Conservation (phyloP, 2,888 invertebrate genomes). For the Philereme vetulata region DNA sequence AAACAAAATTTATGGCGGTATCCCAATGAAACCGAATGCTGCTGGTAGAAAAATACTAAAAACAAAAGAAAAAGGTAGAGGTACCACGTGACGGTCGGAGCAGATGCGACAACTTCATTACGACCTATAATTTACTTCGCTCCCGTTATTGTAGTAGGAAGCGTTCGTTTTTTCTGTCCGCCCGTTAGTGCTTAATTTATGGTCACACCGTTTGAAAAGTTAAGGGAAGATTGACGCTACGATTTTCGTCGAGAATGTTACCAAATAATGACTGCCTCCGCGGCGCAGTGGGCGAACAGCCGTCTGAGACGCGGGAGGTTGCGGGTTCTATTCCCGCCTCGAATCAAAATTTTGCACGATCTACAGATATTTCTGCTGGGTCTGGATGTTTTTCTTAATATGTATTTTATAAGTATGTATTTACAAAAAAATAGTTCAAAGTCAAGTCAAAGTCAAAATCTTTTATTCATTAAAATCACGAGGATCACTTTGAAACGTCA, state of each 20-base stretch:
- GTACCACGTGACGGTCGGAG: slow-evolving; percentile 55
- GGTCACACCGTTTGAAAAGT: slow-evolving; percentile 62
- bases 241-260: slow-evolving; percentile 27
- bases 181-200: slow-evolving; percentile 75
- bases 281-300: too few relatives aligned
- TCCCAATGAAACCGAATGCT: slow-evolving; percentile 48
- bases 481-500: too few relatives aligned
- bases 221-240: slow-evolving; percentile 54
- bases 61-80: slow-evolving; percentile 44
- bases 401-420: too few relatives aligned
- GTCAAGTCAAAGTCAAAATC: too few relatives aligned
- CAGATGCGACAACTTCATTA: slow-evolving; percentile 80
- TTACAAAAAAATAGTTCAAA: too few relatives aligned
- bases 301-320: too few relatives aligned
- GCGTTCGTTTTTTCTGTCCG: slow-evolving; percentile 68
- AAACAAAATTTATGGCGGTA: slow-evolving; percentile 80
- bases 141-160: slow-evolving; percentile 80
- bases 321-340: too few relatives aligned
- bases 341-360: too few relatives aligned
- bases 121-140: slow-evolving; percentile 74
- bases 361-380: too few relatives aligned
- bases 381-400: too few relatives aligned
- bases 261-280: slow-evolving; percentile 1
- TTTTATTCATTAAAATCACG: too few relatives aligned
- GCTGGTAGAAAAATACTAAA: slow-evolving; percentile 37